Conservation (phyloP, 2,113 vertebrate genomes). For the Struthio camelus region DNA sequence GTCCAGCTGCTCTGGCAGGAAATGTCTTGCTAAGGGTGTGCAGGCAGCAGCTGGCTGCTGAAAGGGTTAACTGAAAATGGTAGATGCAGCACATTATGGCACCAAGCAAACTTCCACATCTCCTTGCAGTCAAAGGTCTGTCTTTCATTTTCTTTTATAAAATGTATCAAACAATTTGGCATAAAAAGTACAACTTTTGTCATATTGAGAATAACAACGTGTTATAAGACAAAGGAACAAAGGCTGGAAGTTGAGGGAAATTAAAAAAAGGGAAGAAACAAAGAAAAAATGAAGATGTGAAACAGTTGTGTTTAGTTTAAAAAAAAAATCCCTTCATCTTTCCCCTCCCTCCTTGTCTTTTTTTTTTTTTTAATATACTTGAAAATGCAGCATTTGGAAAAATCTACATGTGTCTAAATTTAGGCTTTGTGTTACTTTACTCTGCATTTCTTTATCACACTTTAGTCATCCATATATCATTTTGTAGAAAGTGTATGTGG, state of each 20-base stretch:
- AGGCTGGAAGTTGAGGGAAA: conserved; percentile 28
- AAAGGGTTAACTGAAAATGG: background rate
- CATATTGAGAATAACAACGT: background rate
- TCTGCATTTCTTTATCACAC: conserved; percentile 67
- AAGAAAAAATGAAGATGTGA: conserved; percentile 29
- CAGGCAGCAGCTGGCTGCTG: rapidly evolving
- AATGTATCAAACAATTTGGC: conserved; percentile 12
- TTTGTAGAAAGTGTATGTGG: conserved; percentile 50
- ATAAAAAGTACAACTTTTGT: conserved; percentile 12
- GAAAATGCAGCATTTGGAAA: conserved; percentile 48
- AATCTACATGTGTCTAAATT: conserved; percentile 57
- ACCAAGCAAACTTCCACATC: background rate
- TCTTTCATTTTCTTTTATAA: conserved; percentile 50
- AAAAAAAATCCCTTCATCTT: background rate
- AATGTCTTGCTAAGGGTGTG: background rate
- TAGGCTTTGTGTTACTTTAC: conserved; percentile 58
- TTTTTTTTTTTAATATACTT: background rate
- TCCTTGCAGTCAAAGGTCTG: conserved; percentile 38
- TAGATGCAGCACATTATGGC: background rate
- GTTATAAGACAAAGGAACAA: conserved; percentile 47
- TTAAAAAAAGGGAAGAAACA: background rate
- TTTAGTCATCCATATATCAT: conserved; percentile 68
- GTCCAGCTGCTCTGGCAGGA: background rate
- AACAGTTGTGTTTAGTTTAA: conserved; percentile 19
- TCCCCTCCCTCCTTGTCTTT: background rate